Base-by-base conservation (phyloP, 92 coral and sea anemone species). In the Heliopora coerulea region DNA sequence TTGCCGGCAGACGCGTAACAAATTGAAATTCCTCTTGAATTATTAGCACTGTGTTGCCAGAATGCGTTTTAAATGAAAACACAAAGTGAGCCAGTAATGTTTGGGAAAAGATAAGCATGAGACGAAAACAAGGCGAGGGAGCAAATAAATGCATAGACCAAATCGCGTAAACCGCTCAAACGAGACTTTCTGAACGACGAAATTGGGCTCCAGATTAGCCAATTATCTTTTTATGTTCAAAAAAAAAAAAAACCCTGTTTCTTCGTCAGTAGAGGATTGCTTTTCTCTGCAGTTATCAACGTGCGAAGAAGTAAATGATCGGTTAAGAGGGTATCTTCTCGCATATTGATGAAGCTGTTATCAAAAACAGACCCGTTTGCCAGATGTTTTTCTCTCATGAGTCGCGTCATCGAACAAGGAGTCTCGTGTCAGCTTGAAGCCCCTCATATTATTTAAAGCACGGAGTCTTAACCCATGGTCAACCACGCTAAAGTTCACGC, bases 361-460 rank as follows among this genome's bases (percentile, higher is more conserved):
- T 67, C 74, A 46, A 67, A 44, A 67, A 67, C 74, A 67, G 74
- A 54, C 40, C 58, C 26, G 57, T 27, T 23, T 11, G 74, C 74
- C 74, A 67, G 74, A 67, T 67, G 74, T 46, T 67, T 63, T 49
- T 12, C 74, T 67, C 74, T 67, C 74, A 67, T 44, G 72, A 28
- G 54, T 46, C 52, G 52, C 52, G 52, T n/a, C 14, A 6, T 11
- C 6, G 11, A 37, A 11, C 42, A 37, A 11, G 3, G 52, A 46
- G 7, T 2, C 2, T 46, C 52, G n/a, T 8, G 3, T 46, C 52
- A 46, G 52, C 52, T 46, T 46, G 52, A 15, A 2, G 52, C 15
- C 14, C 52, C n/a, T 37, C 12, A 5, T 37, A 46, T 46, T 46
- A 46, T 46, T 46, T 15, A 7, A 15, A 7, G 42, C 52, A 46